phyloP scores from a whole-genome alignment of 2,113 vertebrate species.

The Oxyura jamaicensis region DNA sequence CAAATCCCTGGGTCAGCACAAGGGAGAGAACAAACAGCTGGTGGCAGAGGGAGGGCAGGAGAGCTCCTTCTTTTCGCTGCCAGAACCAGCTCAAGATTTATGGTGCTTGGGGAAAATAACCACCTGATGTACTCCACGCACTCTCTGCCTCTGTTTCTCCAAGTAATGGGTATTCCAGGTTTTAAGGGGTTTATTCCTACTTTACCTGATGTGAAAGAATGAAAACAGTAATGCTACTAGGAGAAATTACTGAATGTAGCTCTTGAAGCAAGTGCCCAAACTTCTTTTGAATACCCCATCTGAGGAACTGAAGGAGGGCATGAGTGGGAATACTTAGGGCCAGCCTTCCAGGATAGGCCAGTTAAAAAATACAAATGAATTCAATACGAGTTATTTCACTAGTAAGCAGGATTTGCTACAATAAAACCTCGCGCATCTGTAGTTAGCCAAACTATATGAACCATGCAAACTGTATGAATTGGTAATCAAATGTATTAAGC shows the following conservation, averaged over 20 bases:
- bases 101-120: background rate
- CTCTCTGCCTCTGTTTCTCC: background rate
- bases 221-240: background rate
- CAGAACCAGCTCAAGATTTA: slow-evolving; percentile 34
- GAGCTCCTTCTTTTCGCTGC: background rate
- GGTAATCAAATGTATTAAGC: background rate
- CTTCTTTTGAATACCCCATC: background rate
- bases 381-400: background rate
- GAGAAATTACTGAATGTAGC: background rate
- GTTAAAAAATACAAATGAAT: background rate
- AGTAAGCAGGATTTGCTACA: background rate
- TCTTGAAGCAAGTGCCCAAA: background rate
- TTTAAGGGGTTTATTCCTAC: background rate
- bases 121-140: slow-evolving; percentile 39
- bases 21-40: slow-evolving; percentile 50
- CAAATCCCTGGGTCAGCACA: slow-evolving; percentile 44
- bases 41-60: background rate
- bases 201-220: background rate
- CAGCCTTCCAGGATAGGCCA: background rate
- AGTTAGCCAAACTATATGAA: background rate
- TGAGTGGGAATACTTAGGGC: background rate
- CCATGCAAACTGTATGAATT: background rate
- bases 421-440: background rate
- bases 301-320: background rate
- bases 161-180: background rate